These are phyloP conservation scores for Cairina moschata DNA, from an alignment of 2,113 vertebrate species.

Conservation along the genomic window DNA sequence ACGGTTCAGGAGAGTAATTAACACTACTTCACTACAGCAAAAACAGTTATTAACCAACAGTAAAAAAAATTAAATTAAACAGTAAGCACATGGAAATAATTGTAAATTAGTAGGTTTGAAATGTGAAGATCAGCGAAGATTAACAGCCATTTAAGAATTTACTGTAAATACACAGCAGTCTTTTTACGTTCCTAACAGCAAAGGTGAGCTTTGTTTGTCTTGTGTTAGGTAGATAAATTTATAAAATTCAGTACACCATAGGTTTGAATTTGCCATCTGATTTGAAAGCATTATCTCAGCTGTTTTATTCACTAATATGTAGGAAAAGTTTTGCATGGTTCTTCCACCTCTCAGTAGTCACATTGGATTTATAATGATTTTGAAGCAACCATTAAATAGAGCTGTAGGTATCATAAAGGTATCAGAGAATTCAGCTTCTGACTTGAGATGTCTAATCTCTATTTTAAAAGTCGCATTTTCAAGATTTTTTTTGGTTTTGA, in stretches of 20 bases:
- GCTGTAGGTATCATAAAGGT: background rate
- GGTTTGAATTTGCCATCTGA: background rate
- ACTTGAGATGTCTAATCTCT: background rate
- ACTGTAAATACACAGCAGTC: background rate
- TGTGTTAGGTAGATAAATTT: background rate
- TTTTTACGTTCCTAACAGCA: background rate
- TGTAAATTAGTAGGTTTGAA: background rate
- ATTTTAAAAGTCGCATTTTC: background rate
- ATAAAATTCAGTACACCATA: background rate
- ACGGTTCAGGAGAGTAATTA: constrained; percentile 5
- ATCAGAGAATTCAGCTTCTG: background rate
- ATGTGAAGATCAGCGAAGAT: background rate
- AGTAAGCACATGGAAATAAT: constrained; percentile 20
- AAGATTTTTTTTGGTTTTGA: background rate
- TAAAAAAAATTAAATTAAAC: background rate
- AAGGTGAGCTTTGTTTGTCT: background rate
- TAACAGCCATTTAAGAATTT: background rate
- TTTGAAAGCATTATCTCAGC: background rate
- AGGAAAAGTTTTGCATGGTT: background rate
- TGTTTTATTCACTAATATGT: background rate
- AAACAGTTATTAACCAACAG: constrained; percentile 45
- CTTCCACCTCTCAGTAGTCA: background rate
- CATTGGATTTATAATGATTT: background rate
- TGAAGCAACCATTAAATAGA: background rate
- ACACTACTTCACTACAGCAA: background rate